Evolutionary conservation across 2,888 invertebrate genomes (phyloP).

Genomic region (Limenitis arthemis): DNA sequence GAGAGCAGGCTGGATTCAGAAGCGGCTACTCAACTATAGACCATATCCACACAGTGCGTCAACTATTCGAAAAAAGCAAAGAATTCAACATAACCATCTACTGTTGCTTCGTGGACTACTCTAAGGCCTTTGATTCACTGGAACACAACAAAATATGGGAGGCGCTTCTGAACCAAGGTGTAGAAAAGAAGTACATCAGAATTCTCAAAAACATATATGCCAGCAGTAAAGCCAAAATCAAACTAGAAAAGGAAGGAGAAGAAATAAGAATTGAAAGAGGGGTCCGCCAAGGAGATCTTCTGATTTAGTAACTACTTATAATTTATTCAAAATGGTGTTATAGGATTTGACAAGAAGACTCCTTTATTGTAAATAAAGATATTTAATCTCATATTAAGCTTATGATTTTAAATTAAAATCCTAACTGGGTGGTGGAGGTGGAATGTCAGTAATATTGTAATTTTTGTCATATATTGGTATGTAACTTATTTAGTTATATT

Average conservation of each 20-base stretch:
- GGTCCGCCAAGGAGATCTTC: conserved; percentile 13
- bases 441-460: no score
- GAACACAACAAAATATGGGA: conserved; percentile 19
- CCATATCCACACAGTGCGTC: conserved; percentile 1
- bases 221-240: conserved; percentile 6
- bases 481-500: no score
- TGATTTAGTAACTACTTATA: no score
- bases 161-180: conserved; percentile 10
- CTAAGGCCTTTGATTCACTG: conserved; percentile 20
- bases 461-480: no score
- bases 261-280: conserved; percentile 12
- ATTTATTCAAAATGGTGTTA: no score
- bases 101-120: conserved; percentile 21
- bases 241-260: conserved; percentile 9
- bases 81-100: conserved; percentile 12
- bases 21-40: conserved; percentile 1
- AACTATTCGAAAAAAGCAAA: conserved; percentile 12
- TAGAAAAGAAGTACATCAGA: conserved; percentile 5
- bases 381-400: no score
- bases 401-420: no score
- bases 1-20: conserved; percentile 15
- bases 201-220: conserved; percentile 6
- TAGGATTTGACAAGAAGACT: no score
- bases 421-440: no score
- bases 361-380: no score